A percentile compares a stretch with the other conserved stretches of the same genome.
These are phyloP conservation scores for Falco cherrug DNA, from an alignment of 2,797 vertebrate genomes.

Conservation along the genomic window DNA sequence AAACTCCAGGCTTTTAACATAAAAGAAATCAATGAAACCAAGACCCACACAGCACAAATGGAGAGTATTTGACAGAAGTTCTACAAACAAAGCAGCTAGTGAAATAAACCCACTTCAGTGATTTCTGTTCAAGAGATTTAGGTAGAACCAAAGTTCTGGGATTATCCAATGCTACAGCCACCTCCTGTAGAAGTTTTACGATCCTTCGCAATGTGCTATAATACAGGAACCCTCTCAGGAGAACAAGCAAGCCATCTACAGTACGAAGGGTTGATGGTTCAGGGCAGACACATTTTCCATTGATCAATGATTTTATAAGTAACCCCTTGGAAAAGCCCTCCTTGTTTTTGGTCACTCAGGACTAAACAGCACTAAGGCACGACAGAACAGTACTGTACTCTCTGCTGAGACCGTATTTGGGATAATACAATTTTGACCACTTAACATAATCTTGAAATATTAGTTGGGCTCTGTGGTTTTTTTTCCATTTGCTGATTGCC, in stretches of 20 bases:
- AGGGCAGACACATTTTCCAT: not conserved
- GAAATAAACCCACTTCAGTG: not conserved
- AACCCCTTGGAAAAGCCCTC: not conserved
- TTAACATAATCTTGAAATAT: not conserved
- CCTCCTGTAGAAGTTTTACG: not conserved
- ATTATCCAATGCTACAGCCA: not conserved
- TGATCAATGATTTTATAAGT: not conserved
- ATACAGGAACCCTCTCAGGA: not conserved
- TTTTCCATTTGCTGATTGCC: not conserved
- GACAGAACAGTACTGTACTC: not conserved
- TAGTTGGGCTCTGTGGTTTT: not conserved
- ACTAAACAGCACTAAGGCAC: not conserved
- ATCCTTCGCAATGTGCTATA: not conserved
- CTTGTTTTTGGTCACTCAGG: not conserved
- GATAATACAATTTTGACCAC: not conserved
- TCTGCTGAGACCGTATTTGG: not conserved
- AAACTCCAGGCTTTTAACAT: not conserved
- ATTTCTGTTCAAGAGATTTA: not conserved
- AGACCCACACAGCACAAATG: not conserved
- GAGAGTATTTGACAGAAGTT: not conserved
- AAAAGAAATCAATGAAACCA: not conserved
- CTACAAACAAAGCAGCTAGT: not conserved
- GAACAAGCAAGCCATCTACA: not conserved
- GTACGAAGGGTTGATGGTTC: not conserved
- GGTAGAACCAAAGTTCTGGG: not conserved